Evolutionary conservation across 2,888 invertebrate genomes (phyloP).

Genomic region (Scotopteryx bipunctaria): DNA sequence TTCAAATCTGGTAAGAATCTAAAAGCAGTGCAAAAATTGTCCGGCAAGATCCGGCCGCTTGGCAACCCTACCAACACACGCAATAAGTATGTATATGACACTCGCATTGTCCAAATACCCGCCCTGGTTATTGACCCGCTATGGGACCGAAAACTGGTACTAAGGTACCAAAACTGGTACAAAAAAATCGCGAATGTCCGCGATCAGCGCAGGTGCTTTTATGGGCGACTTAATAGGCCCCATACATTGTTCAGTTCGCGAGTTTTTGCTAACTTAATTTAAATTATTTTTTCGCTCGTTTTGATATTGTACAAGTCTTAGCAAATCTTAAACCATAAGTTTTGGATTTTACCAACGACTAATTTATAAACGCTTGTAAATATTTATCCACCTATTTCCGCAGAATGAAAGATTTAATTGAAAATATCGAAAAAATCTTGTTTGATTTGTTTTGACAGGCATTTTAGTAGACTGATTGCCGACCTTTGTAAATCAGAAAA

Average conservation of each 20-base stretch:
- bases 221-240: conserved; percentile 31
- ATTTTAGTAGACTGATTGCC: no score
- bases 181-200: conserved; percentile 35
- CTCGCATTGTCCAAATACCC: conserved; percentile 63
- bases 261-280: conserved; percentile 33
- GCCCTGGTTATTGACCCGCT: conserved; percentile 75
- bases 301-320: background rate
- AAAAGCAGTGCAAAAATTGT: background rate
- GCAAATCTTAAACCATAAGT: no score
- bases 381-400: no score
- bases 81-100: conserved; percentile 34
- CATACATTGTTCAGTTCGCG: conserved; percentile 26
- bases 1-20: background rate
- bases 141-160: conserved; percentile 56
- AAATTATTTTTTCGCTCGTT: conserved; percentile 7
- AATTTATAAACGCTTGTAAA: no score
- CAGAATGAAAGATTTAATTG: no score
- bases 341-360: no score
- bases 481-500: no score
- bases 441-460: no score
- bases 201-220: conserved; percentile 36
- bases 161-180: conserved; percentile 55
- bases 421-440: no score
- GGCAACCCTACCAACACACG: conserved; percentile 11
- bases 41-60: conserved; percentile 2